These are phyloP conservation scores for Ceriagrion tenellum DNA, from an alignment of 2,888 invertebrate species.

Conservation along the genomic window DNA sequence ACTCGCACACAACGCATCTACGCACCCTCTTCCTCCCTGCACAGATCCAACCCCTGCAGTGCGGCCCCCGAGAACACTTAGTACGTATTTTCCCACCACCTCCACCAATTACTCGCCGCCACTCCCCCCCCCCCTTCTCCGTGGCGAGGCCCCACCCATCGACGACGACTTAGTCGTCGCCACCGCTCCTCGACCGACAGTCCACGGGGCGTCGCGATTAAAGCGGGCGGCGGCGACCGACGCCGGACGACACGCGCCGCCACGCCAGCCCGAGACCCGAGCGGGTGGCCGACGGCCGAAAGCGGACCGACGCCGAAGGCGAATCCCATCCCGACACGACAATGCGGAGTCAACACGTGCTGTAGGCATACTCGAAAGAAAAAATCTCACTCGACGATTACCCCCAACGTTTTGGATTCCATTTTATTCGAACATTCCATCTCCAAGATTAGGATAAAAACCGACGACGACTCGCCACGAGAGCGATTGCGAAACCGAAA, in stretches of 20 bases:
- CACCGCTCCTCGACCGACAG: slow-evolving; percentile 23
- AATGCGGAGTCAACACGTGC: too few relatives aligned
- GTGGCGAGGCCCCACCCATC: not conserved
- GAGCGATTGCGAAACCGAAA: not conserved
- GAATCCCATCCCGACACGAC: too few relatives aligned
- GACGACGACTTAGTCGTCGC: not conserved
- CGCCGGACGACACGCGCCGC: not conserved
- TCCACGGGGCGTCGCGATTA: not conserved
- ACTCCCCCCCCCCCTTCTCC: too few relatives aligned
- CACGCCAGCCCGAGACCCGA: too few relatives aligned
- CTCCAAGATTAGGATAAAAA: not conserved
- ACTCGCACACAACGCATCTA: slow-evolving; percentile 41
- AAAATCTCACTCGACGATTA: too few relatives aligned
- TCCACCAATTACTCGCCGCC: not conserved
- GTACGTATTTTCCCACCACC: slow-evolving; percentile 35
- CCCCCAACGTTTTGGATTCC: too few relatives aligned
- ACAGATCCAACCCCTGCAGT: slow-evolving; percentile 44
- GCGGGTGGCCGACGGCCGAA: not conserved
- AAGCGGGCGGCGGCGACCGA: not conserved
- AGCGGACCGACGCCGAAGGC: not conserved
- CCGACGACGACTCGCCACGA: not conserved
- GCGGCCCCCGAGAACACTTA: slow-evolving; percentile 42
- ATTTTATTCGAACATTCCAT: too few relatives aligned
- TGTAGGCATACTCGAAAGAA: not conserved
- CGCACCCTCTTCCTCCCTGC: slow-evolving; percentile 34